A percentile compares a stretch with the other conserved stretches of the same genome.
phyloP scores from a whole-genome alignment of 2,113 vertebrate genomes.

The human region GRCh38 chr3:145425001-145425500 shows the following conservation, averaged over 20 bases:
- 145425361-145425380: too few relatives aligned
- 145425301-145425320: too few relatives aligned
- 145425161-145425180: not conserved
- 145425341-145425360: too few relatives aligned
- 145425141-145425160: not conserved
- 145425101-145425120: not conserved
- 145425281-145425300: too few relatives aligned
- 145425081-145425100: not conserved
- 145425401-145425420: too few relatives aligned
- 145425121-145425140: not conserved
- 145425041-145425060: not conserved
- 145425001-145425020: not conserved
- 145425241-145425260: not conserved
- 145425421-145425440: too few relatives aligned
- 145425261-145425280: not conserved
- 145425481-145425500: too few relatives aligned
- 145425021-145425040: not conserved
- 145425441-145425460: too few relatives aligned
- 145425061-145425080: not conserved
- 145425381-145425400: too few relatives aligned
- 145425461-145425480: too few relatives aligned
- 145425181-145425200: not conserved
- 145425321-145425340: too few relatives aligned
- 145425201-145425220: not conserved
- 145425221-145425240: not conserved